Conservation (phyloP, 37 sponge, comb jelly and placozoan species). For the Haliclona indistincta region DNA sequence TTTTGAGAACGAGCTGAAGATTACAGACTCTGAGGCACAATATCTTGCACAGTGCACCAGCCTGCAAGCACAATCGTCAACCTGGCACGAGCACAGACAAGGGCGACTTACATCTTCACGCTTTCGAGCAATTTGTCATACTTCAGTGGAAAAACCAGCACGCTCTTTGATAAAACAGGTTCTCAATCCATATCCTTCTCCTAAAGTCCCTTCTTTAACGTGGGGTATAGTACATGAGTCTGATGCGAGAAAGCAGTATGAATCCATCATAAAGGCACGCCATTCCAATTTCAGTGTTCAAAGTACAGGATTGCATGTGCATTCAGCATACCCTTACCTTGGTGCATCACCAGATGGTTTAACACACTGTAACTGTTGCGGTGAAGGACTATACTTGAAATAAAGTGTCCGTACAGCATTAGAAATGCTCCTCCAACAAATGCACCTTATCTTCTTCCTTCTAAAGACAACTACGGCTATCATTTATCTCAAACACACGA, state of each 20-base stretch:
- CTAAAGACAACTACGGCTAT: no score
- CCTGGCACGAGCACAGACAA: conserved; percentile 17
- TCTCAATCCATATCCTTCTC: neutral
- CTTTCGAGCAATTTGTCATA: conserved; percentile 6
- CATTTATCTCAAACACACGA: neutral
- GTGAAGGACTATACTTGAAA: neutral
- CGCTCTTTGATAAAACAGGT: neutral
- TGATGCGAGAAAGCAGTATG: neutral
- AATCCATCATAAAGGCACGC: neutral
- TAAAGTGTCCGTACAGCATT: neutral
- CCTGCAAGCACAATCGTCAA: conserved; percentile 1
- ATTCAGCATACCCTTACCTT: neutral
- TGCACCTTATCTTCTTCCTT: neutral
- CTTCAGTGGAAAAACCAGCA: neutral
- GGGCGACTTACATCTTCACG: conserved; percentile 28
- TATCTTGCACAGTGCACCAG: conserved; percentile 27
- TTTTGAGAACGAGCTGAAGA: conserved; percentile 2
- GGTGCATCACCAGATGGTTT: neutral
- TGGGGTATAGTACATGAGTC: neutral
- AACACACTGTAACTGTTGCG: neutral
- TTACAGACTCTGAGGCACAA: neutral
- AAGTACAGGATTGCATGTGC: neutral
- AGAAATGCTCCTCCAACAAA: neutral
- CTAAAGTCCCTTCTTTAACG: neutral
- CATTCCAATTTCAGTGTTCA: neutral